phyloP scores from a whole-genome alignment of 1,140 invertebrate genomes.

The Drosophila leontia region DNA sequence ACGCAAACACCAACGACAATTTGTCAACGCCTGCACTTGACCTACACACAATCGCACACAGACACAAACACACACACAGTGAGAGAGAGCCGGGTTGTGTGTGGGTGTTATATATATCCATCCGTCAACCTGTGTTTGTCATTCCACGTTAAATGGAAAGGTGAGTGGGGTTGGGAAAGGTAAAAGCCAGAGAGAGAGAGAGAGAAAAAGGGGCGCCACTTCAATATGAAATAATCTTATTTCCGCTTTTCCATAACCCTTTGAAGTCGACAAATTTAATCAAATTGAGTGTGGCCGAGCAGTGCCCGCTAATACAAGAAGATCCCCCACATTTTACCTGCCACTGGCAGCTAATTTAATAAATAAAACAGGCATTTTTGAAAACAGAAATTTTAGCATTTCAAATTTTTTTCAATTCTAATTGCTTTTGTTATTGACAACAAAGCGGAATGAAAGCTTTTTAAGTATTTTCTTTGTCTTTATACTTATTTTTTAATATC shows the following conservation, averaged over 20 bases:
- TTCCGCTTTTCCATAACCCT: constrained; percentile 5
- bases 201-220: neutral
- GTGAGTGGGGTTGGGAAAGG: neutral
- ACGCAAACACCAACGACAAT: constrained; percentile 61
- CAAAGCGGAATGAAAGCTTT: neutral
- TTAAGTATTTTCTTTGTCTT: neutral
- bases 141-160: constrained; percentile 3
- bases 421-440: neutral
- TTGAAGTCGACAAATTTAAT: constrained; percentile 42
- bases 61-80: constrained; percentile 2
- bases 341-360: constrained; percentile 6
- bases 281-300: constrained; percentile 53
- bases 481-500: no score
- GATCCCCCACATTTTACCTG: neutral
- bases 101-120: constrained; percentile 6
- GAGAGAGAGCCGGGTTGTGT: neutral
- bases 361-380: neutral
- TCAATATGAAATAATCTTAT: constrained; percentile 17
- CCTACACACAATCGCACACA: constrained; percentile 47
- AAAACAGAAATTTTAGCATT: neutral
- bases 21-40: constrained; percentile 76
- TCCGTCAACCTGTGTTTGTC: constrained; percentile 8
- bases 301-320: constrained; percentile 17
- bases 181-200: neutral
- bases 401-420: no score